These are phyloP conservation scores for Sarcophaga carnaria DNA, from an alignment of 2,888 invertebrate species.

Conservation along the genomic window DNA sequence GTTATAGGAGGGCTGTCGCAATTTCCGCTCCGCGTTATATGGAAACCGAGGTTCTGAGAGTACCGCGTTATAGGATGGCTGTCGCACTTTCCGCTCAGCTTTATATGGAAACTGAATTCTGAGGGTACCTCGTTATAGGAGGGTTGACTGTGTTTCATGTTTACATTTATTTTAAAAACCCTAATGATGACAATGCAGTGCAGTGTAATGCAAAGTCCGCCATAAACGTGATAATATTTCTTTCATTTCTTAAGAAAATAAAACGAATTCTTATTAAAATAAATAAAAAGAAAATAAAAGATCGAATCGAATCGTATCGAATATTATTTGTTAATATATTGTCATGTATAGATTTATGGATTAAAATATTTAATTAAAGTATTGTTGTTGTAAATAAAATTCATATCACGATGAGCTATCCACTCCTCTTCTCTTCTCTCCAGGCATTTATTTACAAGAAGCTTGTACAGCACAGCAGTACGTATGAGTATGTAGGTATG, in stretches of 20 bases:
- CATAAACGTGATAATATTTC: background rate
- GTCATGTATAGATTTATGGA: constrained; percentile 7
- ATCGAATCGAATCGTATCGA: too few species aligned
- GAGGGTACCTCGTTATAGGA: too few species aligned
- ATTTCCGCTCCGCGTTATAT: too few species aligned
- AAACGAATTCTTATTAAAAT: background rate
- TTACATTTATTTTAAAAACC: too few species aligned
- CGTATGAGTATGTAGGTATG: background rate
- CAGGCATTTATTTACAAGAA: background rate
- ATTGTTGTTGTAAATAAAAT: constrained; percentile 33
- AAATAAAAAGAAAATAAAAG: background rate
- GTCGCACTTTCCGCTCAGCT: too few species aligned
- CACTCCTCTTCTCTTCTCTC: background rate
- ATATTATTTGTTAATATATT: constrained; percentile 7
- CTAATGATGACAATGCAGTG: too few species aligned
- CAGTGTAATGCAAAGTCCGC: too few species aligned
- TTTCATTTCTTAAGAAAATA: background rate
- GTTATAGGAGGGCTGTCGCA: too few species aligned
- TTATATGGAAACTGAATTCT: too few species aligned
- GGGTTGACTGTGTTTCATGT: too few species aligned
- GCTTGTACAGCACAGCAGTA: constrained; percentile 24
- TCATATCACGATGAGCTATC: constrained; percentile 26
- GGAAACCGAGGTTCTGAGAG: too few species aligned
- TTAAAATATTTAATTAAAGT: constrained; percentile 38
- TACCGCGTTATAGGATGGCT: too few species aligned